These are phyloP conservation scores for Tympanoctomys barrerae DNA, from an alignment of 2,797 vertebrate species.

Conservation along the genomic window DNA sequence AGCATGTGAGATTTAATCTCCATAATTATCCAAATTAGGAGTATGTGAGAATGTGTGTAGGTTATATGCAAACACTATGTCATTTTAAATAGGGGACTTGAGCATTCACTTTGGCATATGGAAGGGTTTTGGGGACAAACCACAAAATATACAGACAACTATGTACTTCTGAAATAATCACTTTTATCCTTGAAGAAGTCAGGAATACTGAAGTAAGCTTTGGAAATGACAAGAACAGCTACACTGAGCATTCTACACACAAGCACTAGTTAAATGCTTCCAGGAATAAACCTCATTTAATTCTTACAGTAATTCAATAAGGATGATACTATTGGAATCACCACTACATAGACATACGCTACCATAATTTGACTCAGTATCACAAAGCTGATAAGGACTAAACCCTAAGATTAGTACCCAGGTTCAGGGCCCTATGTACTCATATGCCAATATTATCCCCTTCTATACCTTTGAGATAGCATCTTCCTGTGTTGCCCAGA, in stretches of 20 bases:
- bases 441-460: not conserved
- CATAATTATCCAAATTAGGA: not conserved
- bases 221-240: not conserved
- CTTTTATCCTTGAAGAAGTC: not conserved
- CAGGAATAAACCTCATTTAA: not conserved
- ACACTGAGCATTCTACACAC: not conserved
- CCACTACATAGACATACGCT: not conserved
- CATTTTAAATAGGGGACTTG: not conserved
- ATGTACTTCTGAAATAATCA: constrained; percentile 39
- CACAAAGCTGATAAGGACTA: not conserved
- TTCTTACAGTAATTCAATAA: not conserved
- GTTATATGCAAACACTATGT: not conserved
- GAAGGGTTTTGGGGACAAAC: not conserved
- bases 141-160: not conserved
- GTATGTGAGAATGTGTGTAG: not conserved
- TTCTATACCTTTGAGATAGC: not conserved
- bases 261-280: not conserved
- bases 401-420: not conserved
- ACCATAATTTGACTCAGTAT: not conserved
- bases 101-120: not conserved
- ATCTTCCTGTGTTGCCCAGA: not conserved
- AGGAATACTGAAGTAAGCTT: not conserved
- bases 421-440: not conserved
- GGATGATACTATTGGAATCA: not conserved
- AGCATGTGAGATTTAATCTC: not conserved